These are phyloP conservation scores for Oscheius sp. DNA, from an alignment of 2,888 invertebrate genomes.

Conservation along the genomic window DNA sequence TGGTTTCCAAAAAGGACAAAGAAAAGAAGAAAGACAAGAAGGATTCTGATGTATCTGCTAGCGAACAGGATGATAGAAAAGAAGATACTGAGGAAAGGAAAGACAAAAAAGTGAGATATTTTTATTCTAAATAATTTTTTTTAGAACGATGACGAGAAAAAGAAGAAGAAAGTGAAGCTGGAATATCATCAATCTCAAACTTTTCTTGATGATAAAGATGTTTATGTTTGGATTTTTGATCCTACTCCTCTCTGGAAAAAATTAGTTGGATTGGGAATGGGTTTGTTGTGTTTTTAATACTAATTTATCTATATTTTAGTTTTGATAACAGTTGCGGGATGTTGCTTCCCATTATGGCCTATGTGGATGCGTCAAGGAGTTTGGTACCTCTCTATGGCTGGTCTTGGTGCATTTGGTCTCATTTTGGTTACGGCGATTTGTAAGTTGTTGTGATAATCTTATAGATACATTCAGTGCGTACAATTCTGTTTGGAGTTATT, in stretches of 20 bases:
- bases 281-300: constrained; percentile 38
- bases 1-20: constrained; percentile 68
- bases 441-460: constrained; percentile 68
- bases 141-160: constrained; percentile 55
- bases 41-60: constrained; percentile 42
- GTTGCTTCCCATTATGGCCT: constrained; percentile 99
- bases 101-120: constrained; percentile 16
- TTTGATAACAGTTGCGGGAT: constrained; percentile 90
- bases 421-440: constrained; percentile 86
- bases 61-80: constrained; percentile 55
- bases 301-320: constrained; percentile 75
- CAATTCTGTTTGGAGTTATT: constrained; percentile 88
- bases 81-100: constrained; percentile 56
- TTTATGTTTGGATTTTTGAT: constrained; percentile 75
- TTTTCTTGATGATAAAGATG: constrained; percentile 86
- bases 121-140: background rate
- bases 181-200: constrained; percentile 95
- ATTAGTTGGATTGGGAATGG: constrained; percentile 73
- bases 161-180: constrained; percentile 82
- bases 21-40: constrained; percentile 37
- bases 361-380: constrained; percentile 84
- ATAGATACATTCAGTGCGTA: constrained; percentile 76
- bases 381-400: constrained; percentile 93
- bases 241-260: constrained; percentile 74
- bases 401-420: constrained; percentile 91